Evolutionary conservation across 2,113 vertebrate genomes (phyloP).

Genomic region (Struthidea cinerea): DNA sequence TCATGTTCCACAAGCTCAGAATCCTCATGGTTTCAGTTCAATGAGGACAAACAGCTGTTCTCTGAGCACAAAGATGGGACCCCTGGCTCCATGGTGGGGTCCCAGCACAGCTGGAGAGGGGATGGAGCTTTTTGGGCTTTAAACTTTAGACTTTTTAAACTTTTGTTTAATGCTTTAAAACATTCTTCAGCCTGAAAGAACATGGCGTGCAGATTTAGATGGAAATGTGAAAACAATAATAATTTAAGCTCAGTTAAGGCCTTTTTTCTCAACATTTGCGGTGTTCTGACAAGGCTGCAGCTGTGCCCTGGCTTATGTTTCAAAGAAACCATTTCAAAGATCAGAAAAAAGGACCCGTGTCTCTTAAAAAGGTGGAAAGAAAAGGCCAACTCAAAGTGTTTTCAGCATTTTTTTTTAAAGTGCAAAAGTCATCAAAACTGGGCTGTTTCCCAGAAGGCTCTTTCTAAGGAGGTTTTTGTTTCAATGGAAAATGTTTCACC

Average conservation of each 20-base stretch:
- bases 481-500: background rate
- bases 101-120: background rate
- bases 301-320: background rate
- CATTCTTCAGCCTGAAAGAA: background rate
- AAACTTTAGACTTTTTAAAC: too few relatives aligned
- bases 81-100: background rate
- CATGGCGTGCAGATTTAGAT: rapidly evolving
- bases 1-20: background rate
- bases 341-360: background rate
- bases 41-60: background rate
- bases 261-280: background rate
- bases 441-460: background rate
- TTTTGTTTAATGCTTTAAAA: too few relatives aligned
- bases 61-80: background rate
- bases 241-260: background rate
- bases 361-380: background rate
- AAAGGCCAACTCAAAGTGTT: background rate
- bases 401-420: background rate
- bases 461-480: background rate
- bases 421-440: background rate
- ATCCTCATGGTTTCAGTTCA: background rate
- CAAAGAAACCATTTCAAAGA: background rate
- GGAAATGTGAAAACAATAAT: background rate
- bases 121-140: background rate
- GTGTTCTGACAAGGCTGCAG: background rate